These are phyloP conservation scores for Syrmaticus mikado DNA, from an alignment of 2,113 vertebrate genomes.

Conservation along the genomic window DNA sequence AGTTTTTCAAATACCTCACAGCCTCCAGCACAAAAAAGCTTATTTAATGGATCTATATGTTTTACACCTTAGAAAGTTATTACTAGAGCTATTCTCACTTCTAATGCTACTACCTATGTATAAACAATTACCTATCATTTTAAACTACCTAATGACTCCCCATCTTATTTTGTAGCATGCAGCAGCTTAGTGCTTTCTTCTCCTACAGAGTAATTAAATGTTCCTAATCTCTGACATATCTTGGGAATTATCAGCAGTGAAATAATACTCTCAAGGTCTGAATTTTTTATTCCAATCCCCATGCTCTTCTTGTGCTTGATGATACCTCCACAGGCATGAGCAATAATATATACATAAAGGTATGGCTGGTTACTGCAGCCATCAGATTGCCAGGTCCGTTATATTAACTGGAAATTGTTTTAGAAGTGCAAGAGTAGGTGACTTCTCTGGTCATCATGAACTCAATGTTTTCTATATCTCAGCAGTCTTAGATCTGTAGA, in stretches of 20 bases:
- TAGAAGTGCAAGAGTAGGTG: not conserved
- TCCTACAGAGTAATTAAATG: not conserved
- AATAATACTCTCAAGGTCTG: not conserved
- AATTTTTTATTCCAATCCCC: not conserved
- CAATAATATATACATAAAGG: not conserved
- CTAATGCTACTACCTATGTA: not conserved
- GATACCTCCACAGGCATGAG: not conserved
- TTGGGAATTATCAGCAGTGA: not conserved
- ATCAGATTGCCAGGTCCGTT: not conserved
- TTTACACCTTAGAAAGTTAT: not conserved
- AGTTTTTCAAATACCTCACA: not conserved
- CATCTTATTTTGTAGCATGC: not conserved
- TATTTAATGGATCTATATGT: not conserved
- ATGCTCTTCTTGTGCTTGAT: not conserved
- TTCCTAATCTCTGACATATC: not conserved
- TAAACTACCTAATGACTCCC: not conserved
- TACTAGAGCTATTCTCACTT: not conserved
- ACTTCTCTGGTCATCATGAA: not conserved
- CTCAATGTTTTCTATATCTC: not conserved
- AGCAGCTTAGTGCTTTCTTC: not conserved
- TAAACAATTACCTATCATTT: not conserved
- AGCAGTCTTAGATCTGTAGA: not conserved
- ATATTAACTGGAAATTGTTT: not conserved
- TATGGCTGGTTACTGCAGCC: not conserved
- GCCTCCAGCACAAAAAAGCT: accelerated